phyloP scores from a whole-genome alignment of 2,888 invertebrate species.

The Drosophila melanosoma region DNA sequence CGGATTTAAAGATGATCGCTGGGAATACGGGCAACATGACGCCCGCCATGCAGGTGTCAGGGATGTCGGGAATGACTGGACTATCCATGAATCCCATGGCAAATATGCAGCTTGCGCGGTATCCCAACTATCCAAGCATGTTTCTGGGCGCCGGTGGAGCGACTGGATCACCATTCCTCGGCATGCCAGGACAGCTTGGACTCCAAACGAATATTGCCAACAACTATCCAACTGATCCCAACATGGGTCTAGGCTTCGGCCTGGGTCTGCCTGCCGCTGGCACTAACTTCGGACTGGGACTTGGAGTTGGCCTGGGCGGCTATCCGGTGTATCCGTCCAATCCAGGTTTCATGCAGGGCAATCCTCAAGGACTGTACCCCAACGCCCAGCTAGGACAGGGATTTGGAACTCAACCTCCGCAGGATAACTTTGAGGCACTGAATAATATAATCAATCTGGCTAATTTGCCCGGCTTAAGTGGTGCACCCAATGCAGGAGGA shows the following conservation, averaged over 20 bases:
- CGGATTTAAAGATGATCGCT: conserved; percentile 67
- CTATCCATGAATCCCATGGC: conserved; percentile 54
- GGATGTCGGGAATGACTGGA: conserved; percentile 18
- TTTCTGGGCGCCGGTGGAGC: conserved; percentile 34
- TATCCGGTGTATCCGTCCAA: conserved; percentile 25
- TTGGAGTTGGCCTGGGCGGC: conserved; percentile 22
- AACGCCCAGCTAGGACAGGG: conserved; percentile 47
- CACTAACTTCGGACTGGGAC: conserved; percentile 4
- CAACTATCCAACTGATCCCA: conserved; percentile 52
- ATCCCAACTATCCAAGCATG: conserved; percentile 57
- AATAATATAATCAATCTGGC: conserved; percentile 62
- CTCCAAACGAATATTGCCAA: conserved; percentile 55
- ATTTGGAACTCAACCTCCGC: conserved; percentile 45
- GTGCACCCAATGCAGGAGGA: conserved; percentile 25
- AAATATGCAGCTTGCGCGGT: conserved; percentile 57
- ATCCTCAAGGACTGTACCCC: conserved; percentile 35
- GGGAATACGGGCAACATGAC: conserved; percentile 48
- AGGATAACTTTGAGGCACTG: conserved; percentile 58
- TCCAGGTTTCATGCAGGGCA: conserved; percentile 53
- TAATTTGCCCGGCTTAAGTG: conserved; percentile 57
- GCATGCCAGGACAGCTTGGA: conserved; percentile 38
- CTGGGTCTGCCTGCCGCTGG: conserved; percentile 11
- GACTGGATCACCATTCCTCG: conserved; percentile 26
- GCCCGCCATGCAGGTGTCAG: conserved; percentile 39
- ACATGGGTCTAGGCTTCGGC: conserved; percentile 31